Evolutionary conservation across 1,140 invertebrate genomes (phyloP), one percentile per base, ranked within the genome.

Genomic region (Cardiocondyla obscurior): DNA sequence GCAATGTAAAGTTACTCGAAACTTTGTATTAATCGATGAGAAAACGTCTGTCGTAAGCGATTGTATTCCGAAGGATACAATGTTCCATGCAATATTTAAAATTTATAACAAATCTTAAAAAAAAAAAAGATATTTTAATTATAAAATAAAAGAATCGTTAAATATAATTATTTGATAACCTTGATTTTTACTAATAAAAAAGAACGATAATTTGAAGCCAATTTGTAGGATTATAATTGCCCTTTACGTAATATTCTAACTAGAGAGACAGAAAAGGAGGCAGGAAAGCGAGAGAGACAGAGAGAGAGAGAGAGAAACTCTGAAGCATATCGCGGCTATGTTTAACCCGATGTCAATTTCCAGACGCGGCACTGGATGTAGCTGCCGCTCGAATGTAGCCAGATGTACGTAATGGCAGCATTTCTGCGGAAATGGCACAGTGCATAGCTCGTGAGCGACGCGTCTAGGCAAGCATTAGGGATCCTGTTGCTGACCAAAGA

Each of bases 271-370:
- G 67, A 53, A 30, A 28, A 28, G 46, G 67, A 53, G 67, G 46
- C 19, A 28, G 19, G 42, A n/a, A 8, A 25, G 39, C 7, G 36
- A 16, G 49, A 58, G 39, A 39, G 30, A 53, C 28, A 64, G 58
- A 62, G 53, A 42, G 30, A 30, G 55, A 30, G 55, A 65, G 44
- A 28, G 42, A 46, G 77, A 70, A 28, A 44, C 14, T 72, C n/a
- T n/a, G 44, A 58, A 76, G 70, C 70, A 73, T 82, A 81, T 73
- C 64, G 67, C 51, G 69, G 39, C 76, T 83, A 67, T 69, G 64
- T 83, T 83, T 81, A 81, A 81, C 74, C 74, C 49, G 36, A 81
- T 81, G 82, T 83, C 74, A 69, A 83, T 83, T 81, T 81, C 73
- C 72, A 83, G 81, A 83, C 57, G 39, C 62, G 55, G 73, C 36